Conservation (phyloP, 2,888 invertebrate genomes). For the Metopia argyrocephala region DNA sequence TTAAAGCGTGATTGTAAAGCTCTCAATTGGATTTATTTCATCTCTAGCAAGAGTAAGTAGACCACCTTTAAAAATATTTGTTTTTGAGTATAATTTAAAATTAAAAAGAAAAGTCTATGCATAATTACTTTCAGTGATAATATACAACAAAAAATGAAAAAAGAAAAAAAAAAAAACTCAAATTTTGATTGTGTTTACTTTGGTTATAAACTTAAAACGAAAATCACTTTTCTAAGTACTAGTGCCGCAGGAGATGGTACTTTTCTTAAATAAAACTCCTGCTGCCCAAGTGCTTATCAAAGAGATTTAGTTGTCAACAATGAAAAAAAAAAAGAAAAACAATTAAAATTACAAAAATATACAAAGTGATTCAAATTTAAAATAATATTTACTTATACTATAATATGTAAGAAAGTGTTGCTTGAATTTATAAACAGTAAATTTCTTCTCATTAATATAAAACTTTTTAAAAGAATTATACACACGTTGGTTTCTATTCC, state of each 20-base stretch:
- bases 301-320: constrained; percentile 78
- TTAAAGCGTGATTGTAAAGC: not conserved
- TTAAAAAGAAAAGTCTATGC: not conserved
- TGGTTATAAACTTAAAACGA: constrained; percentile 49
- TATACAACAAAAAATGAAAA: not conserved
- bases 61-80: not conserved
- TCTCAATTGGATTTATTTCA: no score
- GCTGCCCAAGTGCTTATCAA: constrained; percentile 80
- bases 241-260: constrained; percentile 79
- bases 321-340: constrained; percentile 10
- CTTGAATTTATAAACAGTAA: not conserved
- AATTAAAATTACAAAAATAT: not conserved
- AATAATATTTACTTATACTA: not conserved
- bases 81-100: not conserved
- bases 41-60: not conserved
- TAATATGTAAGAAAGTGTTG: no score
- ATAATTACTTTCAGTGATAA: not conserved
- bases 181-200: not conserved
- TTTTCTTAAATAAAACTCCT: constrained; percentile 75
- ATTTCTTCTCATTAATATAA: no score
- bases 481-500: no score
- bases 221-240: constrained; percentile 79
- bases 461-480: no score
- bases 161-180: not conserved
- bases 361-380: not conserved